Evolutionary conservation across 2,113 vertebrate genomes (phyloP).

Genomic region (Physeter macrocephalus): DNA sequence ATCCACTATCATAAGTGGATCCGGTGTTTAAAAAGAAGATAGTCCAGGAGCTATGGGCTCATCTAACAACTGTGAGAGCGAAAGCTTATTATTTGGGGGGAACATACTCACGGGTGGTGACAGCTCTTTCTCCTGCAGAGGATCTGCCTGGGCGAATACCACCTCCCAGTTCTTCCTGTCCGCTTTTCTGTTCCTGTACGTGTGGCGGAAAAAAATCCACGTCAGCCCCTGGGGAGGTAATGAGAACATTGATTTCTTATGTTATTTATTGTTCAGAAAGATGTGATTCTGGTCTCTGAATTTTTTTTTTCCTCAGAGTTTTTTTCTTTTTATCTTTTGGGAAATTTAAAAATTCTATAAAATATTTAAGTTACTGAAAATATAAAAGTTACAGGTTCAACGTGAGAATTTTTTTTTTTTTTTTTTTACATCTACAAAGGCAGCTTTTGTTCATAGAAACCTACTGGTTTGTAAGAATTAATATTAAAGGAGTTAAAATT

Average conservation of each 20-base stretch:
- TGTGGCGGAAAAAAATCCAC: slow-evolving; percentile 88
- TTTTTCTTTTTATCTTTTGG: neutral
- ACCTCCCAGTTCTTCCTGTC: slow-evolving; percentile 84
- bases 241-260: neutral
- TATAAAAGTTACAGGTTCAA: neutral
- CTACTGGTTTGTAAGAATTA: neutral
- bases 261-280: neutral
- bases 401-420: neutral
- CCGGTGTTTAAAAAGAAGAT: neutral
- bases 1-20: neutral
- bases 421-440: neutral
- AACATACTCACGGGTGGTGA: too few relatives aligned
- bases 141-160: slow-evolving; percentile 89
- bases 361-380: neutral
- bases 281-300: neutral
- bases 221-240: slow-evolving; percentile 90
- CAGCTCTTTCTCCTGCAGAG: slow-evolving; percentile 77
- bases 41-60: too few relatives aligned
- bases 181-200: slow-evolving; percentile 85
- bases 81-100: neutral
- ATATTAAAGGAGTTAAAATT: slow-evolving; percentile 1
- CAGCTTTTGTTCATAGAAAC: neutral
- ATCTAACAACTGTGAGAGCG: neutral
- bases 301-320: neutral
- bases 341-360: neutral